phyloP scores from a whole-genome alignment of 2,113 vertebrate genomes.

The Nannospalax galili region DNA sequence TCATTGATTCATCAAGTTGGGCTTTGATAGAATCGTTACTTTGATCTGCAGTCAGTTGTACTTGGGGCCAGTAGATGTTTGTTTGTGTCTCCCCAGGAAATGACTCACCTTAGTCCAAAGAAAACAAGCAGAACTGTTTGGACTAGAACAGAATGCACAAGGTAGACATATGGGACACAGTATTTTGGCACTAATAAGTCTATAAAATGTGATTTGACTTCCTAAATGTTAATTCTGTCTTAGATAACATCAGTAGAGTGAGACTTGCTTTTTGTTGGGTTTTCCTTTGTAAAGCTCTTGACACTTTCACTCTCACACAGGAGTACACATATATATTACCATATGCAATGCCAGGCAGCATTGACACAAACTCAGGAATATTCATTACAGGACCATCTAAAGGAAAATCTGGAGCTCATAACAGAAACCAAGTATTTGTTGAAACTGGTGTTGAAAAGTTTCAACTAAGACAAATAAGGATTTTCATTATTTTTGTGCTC shows the following conservation, averaged over 20 bases:
- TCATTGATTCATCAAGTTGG: too few species aligned
- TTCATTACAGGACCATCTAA: neutral
- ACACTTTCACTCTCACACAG: too few species aligned
- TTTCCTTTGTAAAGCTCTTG: neutral
- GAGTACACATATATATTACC: neutral
- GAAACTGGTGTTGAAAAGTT: neutral
- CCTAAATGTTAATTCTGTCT: neutral
- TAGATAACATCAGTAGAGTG: neutral
- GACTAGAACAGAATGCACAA: neutral
- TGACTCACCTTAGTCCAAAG: neutral
- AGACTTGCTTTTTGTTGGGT: neutral
- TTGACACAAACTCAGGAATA: neutral
- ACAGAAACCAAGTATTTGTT: neutral
- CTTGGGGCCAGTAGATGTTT: neutral
- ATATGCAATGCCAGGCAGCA: neutral
- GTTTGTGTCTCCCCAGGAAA: too few species aligned
- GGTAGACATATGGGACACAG: fast-evolving
- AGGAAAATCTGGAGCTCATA: neutral
- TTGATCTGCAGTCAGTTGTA: neutral
- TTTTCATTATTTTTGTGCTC: neutral
- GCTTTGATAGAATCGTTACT: neutral
- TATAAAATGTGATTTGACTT: neutral
- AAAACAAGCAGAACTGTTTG: neutral
- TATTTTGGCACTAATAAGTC: neutral
- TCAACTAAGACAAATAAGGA: neutral